Evolutionary conservation across 2,113 vertebrate genomes (phyloP).

Genomic region (Sinocyclocheilus anophthalmus): DNA sequence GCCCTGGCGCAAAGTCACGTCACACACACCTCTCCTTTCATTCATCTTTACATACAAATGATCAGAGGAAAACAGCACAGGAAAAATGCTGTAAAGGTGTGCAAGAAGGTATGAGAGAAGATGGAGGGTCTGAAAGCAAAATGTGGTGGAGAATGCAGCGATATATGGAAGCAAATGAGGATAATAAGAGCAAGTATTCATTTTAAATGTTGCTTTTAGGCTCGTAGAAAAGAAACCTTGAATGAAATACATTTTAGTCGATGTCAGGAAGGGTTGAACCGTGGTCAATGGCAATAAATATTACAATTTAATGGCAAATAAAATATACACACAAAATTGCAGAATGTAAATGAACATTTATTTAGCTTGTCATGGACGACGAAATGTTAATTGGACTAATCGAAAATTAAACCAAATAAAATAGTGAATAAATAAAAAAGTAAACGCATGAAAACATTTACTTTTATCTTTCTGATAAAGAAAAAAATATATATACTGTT

Average conservation of each 20-base stretch:
- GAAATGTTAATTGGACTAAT: neutral
- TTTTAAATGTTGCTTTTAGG: neutral
- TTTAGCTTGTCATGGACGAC: neutral
- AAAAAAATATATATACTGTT: neutral
- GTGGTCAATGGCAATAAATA: neutral
- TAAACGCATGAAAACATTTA: no score
- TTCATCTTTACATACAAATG: conserved; percentile 56
- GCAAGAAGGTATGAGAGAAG: conserved; percentile 44
- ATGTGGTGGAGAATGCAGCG: conserved; percentile 47
- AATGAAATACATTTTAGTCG: neutral
- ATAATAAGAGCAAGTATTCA: neutral
- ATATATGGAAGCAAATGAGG: conserved; percentile 31
- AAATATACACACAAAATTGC: neutral
- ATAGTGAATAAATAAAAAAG: neutral
- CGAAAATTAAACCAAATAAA: neutral
- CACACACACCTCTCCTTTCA: conserved; percentile 62
- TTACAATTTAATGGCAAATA: neutral
- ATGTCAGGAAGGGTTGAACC: neutral
- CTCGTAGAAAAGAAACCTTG: neutral
- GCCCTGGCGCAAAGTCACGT: conserved; percentile 63
- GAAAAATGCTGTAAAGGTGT: conserved; percentile 24
- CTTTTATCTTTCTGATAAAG: neutral
- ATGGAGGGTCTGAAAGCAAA: conserved; percentile 32
- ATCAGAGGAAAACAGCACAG: conserved; percentile 25
- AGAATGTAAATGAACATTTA: neutral